A percentile compares a stretch with the other conserved stretches of the same genome.
Conservation (phyloP, 1,140 invertebrate genomes). For the Apis dorsata region DNA sequence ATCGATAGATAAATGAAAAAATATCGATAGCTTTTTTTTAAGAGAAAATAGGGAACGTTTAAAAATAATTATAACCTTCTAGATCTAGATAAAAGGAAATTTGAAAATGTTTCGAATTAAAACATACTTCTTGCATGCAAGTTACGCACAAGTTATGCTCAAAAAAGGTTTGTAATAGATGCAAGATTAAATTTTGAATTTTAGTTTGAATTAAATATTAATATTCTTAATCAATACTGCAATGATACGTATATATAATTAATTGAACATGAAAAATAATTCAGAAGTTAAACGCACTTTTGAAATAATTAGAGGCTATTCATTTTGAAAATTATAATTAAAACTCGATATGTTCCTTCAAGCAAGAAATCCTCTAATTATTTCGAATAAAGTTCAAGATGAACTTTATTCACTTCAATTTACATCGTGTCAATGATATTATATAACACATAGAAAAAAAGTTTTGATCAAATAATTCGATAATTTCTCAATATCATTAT, state of each 20-base stretch:
- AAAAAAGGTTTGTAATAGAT: neutral
- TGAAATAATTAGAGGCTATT: neutral
- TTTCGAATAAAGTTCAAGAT: neutral
- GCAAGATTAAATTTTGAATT: neutral
- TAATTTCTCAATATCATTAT: neutral
- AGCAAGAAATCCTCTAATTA: neutral
- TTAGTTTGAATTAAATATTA: neutral
- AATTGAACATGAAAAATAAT: neutral
- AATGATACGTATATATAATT: neutral
- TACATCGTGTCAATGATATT: neutral
- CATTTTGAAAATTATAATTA: neutral
- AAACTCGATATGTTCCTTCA: neutral
- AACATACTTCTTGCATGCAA: constrained; percentile 11
- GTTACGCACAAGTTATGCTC: neutral
- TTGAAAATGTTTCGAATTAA: neutral
- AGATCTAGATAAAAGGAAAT: neutral
- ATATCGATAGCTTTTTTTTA: neutral
- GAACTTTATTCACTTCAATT: neutral
- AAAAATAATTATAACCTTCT: constrained; percentile 3
- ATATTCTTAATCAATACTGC: neutral
- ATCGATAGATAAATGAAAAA: neutral
- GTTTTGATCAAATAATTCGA: neutral
- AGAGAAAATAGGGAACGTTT: neutral
- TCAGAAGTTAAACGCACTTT: neutral
- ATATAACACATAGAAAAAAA: neutral